Evolutionary conservation across 53 echinoderm and acorn worm genomes (phyloP), one percentile per base, ranked within the genome.

Genomic region (Paelopatides confundens): DNA sequence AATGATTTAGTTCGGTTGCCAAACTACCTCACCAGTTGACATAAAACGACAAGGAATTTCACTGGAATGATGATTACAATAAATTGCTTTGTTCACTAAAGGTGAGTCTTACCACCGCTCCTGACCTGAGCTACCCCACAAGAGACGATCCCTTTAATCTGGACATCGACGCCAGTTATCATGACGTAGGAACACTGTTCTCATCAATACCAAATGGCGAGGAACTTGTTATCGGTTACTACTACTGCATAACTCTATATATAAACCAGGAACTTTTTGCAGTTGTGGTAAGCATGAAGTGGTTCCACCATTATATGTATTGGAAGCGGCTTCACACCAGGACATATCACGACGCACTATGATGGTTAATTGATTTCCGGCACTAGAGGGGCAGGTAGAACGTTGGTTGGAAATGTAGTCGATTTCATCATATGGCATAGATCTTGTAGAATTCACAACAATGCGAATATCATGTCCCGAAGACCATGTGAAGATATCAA

Each of bases 141-240:
- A 77, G 77, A 28, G 51, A 51, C 2, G 77, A 77, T 28, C 50
- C 77, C 23, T 77, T 77, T 17, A 51, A 49, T 26, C 76, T 76
- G 10, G 48, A 76, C 26, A 76, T 47, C 3, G 76, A 76, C 3
- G 76, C 76, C 11, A 76, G 76, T 26, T 21, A 47, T 10, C 76
- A 76, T 7, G 76, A 6, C 0, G 40, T 76, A 38, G 76, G 49
- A 7, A 47, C 76, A 23, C 46, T 76, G 26, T 1, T 76, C 5
- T 76, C 76, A 43, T 48, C 4, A 77, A 12, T 47, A 5, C 77
- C 43, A 47, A n/a, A 43, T 29, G 77, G 48, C 1, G 77, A 77
- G 26, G 77, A 77, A 13, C 23, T n/a, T 4, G 77, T 47, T 0
- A 77, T 77, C 21, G 48, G 77, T 14, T 47, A 77, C 39, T 77